Base-by-base conservation (phyloP, 2,888 invertebrate species). In the Dexiosoma caninum region DNA sequence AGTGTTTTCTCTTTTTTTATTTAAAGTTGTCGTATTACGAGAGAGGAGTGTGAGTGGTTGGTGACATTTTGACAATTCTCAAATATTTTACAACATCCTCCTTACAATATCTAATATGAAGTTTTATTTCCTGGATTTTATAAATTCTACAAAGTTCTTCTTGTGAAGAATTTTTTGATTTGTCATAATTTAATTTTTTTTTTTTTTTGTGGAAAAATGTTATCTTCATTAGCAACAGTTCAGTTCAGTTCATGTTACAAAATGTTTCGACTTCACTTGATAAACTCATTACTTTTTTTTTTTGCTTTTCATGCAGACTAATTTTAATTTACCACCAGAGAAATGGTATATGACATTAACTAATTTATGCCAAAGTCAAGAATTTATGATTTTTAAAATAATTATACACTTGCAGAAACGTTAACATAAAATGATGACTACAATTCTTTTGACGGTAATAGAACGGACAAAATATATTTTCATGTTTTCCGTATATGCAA, bases 331-430 rank as follows among this genome's bases (percentile, higher is more conserved):
- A 72, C 55, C 62, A 42, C 67, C 23, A 53, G 19, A 62, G 64
- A 72, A 37, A 70, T 64, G 66, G n/a, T n/a, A n/a, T n/a, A n/a
- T 42, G 76, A 62, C 72, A 69, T 67, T 72, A 69, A 72, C 80
- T 72, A 77, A 81, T 77, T 77, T 81, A 77, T 77, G 72, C 14
- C 14, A 64, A 49, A 71, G 49, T 32, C 37, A 21, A 66, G 44
- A 55, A 42, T 69, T 57, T 72, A 69, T 67, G 60, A 72, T 51
- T 35, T 71, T 55, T 30, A 12, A 67, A 44, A 49, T n/a, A n/a
- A n/a, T 55, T 16, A 46, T 62, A 66, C 76, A 76, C 71, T 67
- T 46, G 40, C 35, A 42, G 35, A 55, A 40, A 30, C 14, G 0
- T 27, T 60, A 7, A 53, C 7, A 5, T 2, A 49, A 5, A 19